Percentiles rank a stretch among this genome's conserved stretches.
phyloP scores from a whole-genome alignment of 92 coral and sea anemone species.

The Parazoanthus darwini region DNA sequence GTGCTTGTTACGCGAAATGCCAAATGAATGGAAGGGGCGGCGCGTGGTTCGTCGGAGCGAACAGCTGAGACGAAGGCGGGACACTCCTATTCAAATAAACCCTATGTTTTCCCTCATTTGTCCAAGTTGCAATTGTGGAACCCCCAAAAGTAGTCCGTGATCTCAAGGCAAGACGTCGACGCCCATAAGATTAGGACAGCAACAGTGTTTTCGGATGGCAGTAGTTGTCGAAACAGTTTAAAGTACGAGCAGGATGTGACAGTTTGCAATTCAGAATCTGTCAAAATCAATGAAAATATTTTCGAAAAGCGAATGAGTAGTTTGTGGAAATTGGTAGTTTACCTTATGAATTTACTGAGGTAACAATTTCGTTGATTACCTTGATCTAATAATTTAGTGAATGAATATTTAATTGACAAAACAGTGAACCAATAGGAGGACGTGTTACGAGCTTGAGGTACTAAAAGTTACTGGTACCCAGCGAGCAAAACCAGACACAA shows the following conservation, averaged over 20 bases:
- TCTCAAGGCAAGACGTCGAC: neutral
- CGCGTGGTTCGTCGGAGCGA: neutral
- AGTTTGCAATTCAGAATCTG: slow-evolving; percentile 16
- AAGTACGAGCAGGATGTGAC: too few species aligned
- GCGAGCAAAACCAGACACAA: slow-evolving; percentile 14
- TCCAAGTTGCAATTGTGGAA: neutral
- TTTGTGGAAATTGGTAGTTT: slow-evolving; percentile 31
- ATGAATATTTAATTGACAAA: neutral
- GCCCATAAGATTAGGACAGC: neutral
- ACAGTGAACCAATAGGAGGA: slow-evolving; percentile 5
- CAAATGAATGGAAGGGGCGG: neutral
- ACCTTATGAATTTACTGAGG: slow-evolving; percentile 38
- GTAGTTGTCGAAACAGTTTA: neutral
- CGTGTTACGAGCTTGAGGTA: neutral
- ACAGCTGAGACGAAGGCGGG: neutral
- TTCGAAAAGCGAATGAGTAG: slow-evolving; percentile 22
- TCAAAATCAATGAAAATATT: slow-evolving; percentile 38
- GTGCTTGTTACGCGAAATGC: neutral
- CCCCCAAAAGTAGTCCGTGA: neutral
- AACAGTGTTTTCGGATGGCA: neutral
- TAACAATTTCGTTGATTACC: slow-evolving; percentile 6
- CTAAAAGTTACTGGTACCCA: slow-evolving; percentile 26
- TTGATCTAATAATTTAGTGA: slow-evolving; percentile 30
- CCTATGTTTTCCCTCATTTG: neutral
- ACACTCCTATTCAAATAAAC: too few species aligned